Evolutionary conservation across 2,888 invertebrate species (phyloP).

Genomic region (Tribolium freemani): DNA sequence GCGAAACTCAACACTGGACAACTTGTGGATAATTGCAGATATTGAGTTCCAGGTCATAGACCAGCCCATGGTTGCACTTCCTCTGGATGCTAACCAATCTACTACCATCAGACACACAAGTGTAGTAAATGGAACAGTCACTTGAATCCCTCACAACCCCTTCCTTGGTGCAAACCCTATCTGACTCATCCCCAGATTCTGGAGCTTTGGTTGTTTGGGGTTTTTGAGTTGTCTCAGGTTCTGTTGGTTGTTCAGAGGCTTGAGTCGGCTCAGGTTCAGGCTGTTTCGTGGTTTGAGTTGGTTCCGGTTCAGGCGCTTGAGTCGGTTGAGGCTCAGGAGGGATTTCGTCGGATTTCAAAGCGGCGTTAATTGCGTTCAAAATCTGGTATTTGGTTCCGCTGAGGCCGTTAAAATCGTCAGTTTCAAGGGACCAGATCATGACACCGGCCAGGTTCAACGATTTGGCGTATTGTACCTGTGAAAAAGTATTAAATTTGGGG

Average conservation of each 20-base stretch:
- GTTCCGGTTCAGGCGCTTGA: background rate
- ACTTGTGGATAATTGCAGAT: slow-evolving; percentile 11
- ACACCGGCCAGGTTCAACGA: slow-evolving; percentile 71
- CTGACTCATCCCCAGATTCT: background rate
- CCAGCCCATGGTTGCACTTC: slow-evolving; percentile 7
- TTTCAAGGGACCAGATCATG: slow-evolving; percentile 87
- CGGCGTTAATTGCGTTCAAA: slow-evolving; percentile 69
- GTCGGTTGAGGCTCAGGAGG: background rate
- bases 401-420: slow-evolving; percentile 79
- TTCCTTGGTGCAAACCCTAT: background rate
- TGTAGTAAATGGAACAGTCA: slow-evolving; percentile 7
- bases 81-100: background rate
- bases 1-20: slow-evolving; percentile 1
- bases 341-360: slow-evolving; percentile 13
- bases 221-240: background rate
- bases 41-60: background rate
- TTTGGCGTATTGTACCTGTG: slow-evolving; percentile 67
- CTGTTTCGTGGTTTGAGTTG: background rate
- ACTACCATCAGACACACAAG: background rate
- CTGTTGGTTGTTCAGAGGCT: background rate
- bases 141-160: background rate
- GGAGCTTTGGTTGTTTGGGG: background rate
- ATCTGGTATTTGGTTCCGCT: slow-evolving; percentile 76
- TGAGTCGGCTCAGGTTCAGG: background rate
- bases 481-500: no score